A percentile compares a stretch with the other conserved stretches of the same genome.
phyloP scores from a whole-genome alignment of 2,797 vertebrate species.

The Phoxinus dragarum region DNA sequence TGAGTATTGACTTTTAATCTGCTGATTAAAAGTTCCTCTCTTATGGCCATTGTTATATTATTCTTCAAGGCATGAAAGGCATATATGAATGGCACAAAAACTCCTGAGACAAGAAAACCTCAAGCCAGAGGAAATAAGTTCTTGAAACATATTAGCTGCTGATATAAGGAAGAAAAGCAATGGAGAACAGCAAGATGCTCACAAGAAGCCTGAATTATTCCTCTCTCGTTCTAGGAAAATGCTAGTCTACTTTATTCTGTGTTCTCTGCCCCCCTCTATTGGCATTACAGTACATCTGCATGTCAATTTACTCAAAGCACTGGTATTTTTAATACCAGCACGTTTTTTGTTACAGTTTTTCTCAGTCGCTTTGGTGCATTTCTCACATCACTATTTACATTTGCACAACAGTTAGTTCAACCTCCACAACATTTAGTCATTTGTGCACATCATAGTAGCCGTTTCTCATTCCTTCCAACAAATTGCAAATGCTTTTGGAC shows the following conservation, averaged over 20 bases:
- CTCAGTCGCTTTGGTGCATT: no score
- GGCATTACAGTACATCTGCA: background rate
- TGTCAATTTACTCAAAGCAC: no score
- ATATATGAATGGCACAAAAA: background rate
- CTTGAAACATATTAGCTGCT: background rate
- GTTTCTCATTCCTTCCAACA: no score
- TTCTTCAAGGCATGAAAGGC: background rate
- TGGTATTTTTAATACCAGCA: background rate
- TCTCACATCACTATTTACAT: no score
- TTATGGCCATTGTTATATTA: background rate
- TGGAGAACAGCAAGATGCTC: background rate
- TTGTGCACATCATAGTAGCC: no score
- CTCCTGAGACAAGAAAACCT: background rate
- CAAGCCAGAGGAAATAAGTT: background rate
- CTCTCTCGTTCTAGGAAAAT: background rate
- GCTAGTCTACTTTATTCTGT: background rate
- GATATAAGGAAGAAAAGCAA: background rate
- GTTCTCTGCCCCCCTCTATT: constrained; percentile 26
- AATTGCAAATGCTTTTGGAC: no score
- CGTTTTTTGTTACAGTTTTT: no score
- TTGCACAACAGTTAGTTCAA: no score
- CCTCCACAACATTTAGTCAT: no score
- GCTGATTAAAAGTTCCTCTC: background rate
- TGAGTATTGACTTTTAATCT: background rate
- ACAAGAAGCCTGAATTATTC: background rate